Percentiles rank a stretch among this genome's conserved stretches.
Evolutionary conservation across 2,888 invertebrate species (phyloP).

Genomic region (Dryococelus australis): DNA sequence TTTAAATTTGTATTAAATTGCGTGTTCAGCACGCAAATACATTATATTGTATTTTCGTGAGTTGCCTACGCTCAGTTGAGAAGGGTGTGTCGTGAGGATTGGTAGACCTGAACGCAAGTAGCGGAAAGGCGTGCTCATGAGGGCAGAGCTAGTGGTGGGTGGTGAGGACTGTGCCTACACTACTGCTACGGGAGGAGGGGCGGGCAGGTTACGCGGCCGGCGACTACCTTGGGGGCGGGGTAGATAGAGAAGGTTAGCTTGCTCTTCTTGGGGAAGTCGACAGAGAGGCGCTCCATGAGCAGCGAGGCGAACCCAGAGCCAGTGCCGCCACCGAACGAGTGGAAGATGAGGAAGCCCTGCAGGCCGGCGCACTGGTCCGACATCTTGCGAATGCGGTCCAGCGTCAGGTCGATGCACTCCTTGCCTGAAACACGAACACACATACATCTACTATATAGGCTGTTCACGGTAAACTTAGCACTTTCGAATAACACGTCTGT

Average conservation of each 20-base stretch:
- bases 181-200: not conserved
- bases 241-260: constrained; percentile 91
- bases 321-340: constrained; percentile 86
- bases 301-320: constrained; percentile 90
- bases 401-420: constrained; percentile 76
- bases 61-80: too few relatives aligned
- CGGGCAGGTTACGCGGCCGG: not conserved
- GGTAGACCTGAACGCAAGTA: too few relatives aligned
- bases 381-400: constrained; percentile 76
- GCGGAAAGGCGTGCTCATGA: too few relatives aligned
- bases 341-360: constrained; percentile 88
- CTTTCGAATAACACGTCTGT: too few relatives aligned
- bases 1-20: too few relatives aligned
- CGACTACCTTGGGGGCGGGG: constrained; percentile 81
- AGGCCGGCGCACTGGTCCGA: constrained; percentile 82
- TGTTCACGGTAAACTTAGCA: too few relatives aligned
- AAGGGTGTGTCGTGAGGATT: too few relatives aligned
- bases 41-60: too few relatives aligned
- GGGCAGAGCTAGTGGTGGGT: too few relatives aligned
- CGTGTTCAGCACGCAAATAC: too few relatives aligned
- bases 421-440: constrained; percentile 51
- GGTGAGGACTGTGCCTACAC: too few relatives aligned
- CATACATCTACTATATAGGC: too few relatives aligned
- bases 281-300: constrained; percentile 83
- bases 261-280: constrained; percentile 87